Percentiles rank a stretch among this genome's conserved stretches.
These are phyloP conservation scores for Garrulus glandarius DNA, from an alignment of 2,797 vertebrate species.

Conservation along the genomic window DNA sequence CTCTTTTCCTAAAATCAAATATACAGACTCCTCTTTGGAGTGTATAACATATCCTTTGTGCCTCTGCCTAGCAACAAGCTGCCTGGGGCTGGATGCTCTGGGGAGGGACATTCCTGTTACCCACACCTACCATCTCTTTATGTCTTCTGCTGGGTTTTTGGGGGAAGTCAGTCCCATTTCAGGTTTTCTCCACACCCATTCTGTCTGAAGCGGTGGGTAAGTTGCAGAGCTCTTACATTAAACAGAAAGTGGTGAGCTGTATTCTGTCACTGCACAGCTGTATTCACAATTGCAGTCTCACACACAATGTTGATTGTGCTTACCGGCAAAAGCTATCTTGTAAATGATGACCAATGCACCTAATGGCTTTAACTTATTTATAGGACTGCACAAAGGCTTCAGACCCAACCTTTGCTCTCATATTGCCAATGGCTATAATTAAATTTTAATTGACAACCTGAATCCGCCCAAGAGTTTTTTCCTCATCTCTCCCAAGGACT, in stretches of 20 bases:
- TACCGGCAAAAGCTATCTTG: neutral
- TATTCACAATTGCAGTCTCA: neutral
- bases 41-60: neutral
- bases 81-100: neutral
- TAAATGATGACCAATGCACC: neutral
- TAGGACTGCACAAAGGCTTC: neutral
- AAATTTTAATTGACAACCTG: constrained; percentile 26
- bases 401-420: neutral
- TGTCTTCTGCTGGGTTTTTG: neutral
- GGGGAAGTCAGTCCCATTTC: neutral
- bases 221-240: neutral
- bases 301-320: neutral
- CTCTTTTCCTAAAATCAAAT: neutral
- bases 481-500: neutral
- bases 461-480: neutral
- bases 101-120: neutral
- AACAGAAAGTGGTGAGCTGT: neutral
- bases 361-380: neutral
- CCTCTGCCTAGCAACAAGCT: constrained; percentile 50
- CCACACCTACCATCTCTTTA: neutral
- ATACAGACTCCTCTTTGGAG: neutral
- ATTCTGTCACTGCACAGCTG: neutral
- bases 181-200: neutral
- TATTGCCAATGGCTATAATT: neutral
- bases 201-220: neutral